Conservation (phyloP, 2,888 invertebrate genomes). For the Julus scanicus region DNA sequence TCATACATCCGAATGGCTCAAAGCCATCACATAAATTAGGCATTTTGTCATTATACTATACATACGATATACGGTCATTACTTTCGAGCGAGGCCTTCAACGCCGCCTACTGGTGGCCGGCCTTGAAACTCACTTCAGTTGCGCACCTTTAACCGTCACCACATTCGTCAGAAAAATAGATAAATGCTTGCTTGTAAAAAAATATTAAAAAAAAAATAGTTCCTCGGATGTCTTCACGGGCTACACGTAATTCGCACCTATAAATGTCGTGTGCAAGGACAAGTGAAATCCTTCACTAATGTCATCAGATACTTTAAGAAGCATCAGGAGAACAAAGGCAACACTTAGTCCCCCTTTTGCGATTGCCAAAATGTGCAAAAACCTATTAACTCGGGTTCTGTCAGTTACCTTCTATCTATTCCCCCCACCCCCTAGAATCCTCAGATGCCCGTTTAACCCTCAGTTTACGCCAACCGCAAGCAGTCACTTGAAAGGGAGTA, state of each 20-base stretch:
- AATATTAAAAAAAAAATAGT: neutral
- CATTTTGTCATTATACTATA: slow-evolving; percentile 5
- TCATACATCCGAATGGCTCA: slow-evolving; percentile 1
- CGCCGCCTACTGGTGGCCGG: slow-evolving; percentile 34
- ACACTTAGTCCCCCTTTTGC: neutral
- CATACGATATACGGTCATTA: slow-evolving; percentile 36
- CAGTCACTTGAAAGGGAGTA: neutral
- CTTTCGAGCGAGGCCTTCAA: slow-evolving; percentile 34
- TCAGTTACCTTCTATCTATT: neutral
- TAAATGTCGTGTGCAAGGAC: neutral
- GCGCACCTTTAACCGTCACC: slow-evolving; percentile 26
- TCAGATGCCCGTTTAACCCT: neutral
- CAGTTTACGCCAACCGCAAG: slow-evolving; percentile 1
- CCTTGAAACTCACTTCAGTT: slow-evolving; percentile 13
- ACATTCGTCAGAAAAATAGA: neutral
- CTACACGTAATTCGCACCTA: slow-evolving; percentile 43
- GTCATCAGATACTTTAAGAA: neutral
- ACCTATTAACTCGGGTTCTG: neutral
- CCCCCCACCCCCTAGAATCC: neutral
- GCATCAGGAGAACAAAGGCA: neutral
- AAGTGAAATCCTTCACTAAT: slow-evolving; percentile 20
- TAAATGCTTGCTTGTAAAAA: neutral
- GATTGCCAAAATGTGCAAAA: neutral
- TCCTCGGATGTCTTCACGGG: slow-evolving; percentile 19
- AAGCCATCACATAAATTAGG: neutral